Evolutionary conservation across 2,113 vertebrate species (phyloP), one percentile per base, ranked within the genome.

Genomic region (Myotis brandtii): DNA sequence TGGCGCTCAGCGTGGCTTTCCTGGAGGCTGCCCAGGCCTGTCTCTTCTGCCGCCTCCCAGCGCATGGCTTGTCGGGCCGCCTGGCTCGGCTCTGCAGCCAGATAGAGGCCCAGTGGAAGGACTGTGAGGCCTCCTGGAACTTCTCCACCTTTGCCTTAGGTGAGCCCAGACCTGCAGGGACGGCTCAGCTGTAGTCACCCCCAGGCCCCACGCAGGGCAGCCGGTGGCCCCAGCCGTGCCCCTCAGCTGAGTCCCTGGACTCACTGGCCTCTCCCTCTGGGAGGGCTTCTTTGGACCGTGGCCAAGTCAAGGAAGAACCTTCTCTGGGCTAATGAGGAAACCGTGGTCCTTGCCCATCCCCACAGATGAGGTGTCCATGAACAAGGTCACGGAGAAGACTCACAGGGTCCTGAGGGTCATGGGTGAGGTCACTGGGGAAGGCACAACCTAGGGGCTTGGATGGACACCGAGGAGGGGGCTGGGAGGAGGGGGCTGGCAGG

Each of bases 401-500:
- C 97, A 98, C 83, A 95, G 98, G 77, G 98, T 98, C 89, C 96
- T 98, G 72, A 97, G 92, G 23, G 95, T 98, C 52, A 95, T 98
- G 18, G 98, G 98, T 98, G 95, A 98, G 96, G 83, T 77, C 82
- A 67, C 52, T 32, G 83, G 85, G 77, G 40, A 66, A 91, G 14
- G 20, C 20, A 10, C 18, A 14, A 37, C 52, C n/a, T 52, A 48
- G 32, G 69, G 34, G 10, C 50, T 54, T 70, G 56, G 56, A 52
- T 46, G 21, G 25, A 48, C 6, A 67, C 40, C 16, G 2, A 40
- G 16, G 37, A 25, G 56, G 32, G 18, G 23, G 10, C 1, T 16
- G 4, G 37, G 89, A 9, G 40, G 37, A 37, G 37, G 37, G 40
- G 40, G 40, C 6, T 40, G 40, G 40, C 40, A 43, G 21, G 59